Percentiles rank a stretch among this genome's conserved stretches.
Conservation (phyloP, 2,888 invertebrate genomes). For the Macrophya annulata region DNA sequence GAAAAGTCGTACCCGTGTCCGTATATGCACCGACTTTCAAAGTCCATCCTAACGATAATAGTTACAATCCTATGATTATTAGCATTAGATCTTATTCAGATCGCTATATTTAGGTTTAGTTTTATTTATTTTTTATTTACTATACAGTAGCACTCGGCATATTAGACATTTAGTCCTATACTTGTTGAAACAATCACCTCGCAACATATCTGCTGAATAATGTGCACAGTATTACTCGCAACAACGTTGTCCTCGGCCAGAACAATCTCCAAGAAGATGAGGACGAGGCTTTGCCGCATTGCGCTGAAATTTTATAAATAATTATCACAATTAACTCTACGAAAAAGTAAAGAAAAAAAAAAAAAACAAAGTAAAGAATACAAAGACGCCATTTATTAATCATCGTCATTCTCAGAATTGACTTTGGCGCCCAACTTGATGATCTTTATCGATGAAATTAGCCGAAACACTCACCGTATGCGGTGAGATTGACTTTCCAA, state of each 20-base stretch:
- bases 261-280: slow-evolving; percentile 72
- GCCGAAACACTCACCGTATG: slow-evolving; percentile 71
- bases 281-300: slow-evolving; percentile 74
- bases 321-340: not conserved
- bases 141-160: slow-evolving; percentile 67
- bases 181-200: slow-evolving; percentile 74
- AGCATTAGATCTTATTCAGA: slow-evolving; percentile 60
- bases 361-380: not conserved
- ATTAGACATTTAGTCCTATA: slow-evolving; percentile 58
- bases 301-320: slow-evolving; percentile 67
- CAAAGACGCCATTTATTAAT: no score
- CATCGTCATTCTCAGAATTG: no score
- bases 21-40: slow-evolving; percentile 38
- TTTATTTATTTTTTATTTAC: slow-evolving; percentile 60
- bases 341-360: not conserved
- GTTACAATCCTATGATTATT: slow-evolving; percentile 52
- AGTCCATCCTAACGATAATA: slow-evolving; percentile 45
- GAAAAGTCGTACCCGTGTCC: slow-evolving; percentile 54
- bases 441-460: slow-evolving; percentile 53
- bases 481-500: slow-evolving; percentile 77
- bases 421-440: not conserved
- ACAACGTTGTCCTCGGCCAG: slow-evolving; percentile 65
- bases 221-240: slow-evolving; percentile 65
- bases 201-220: slow-evolving; percentile 69
- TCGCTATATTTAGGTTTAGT: slow-evolving; percentile 57